These are phyloP conservation scores for Meganola albula DNA, from an alignment of 2,888 invertebrate genomes.

Conservation along the genomic window DNA sequence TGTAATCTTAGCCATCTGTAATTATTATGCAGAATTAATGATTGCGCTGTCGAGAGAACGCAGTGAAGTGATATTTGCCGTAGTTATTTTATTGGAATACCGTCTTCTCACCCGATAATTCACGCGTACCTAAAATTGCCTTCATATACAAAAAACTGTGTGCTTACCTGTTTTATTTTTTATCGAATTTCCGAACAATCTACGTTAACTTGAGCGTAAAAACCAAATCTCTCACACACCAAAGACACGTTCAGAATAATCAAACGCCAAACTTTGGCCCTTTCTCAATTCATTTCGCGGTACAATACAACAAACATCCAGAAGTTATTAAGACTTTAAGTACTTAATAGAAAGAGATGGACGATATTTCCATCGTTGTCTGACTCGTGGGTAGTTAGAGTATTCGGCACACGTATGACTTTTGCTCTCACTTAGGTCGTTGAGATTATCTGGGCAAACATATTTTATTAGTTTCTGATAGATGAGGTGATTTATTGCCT, in stretches of 20 bases:
- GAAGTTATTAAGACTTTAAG: conserved; percentile 32
- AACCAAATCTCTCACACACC: conserved; percentile 6
- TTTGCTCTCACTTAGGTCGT: conserved; percentile 31
- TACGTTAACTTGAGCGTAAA: background rate
- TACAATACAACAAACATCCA: conserved; percentile 33
- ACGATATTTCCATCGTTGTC: conserved; percentile 7
- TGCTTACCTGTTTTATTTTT: too few species aligned
- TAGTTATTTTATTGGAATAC: too few species aligned
- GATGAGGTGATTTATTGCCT: too few species aligned
- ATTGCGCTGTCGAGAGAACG: too few species aligned
- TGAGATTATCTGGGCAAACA: conserved; percentile 21
- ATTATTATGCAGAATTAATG: too few species aligned
- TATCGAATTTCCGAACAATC: background rate
- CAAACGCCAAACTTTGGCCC: conserved; percentile 12
- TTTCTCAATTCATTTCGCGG: conserved; percentile 29
- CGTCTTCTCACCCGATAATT: too few species aligned
- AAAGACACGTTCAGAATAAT: conserved; percentile 16
- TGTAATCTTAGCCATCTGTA: too few species aligned
- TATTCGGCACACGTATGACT: conserved; percentile 33
- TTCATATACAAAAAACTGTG: too few species aligned
- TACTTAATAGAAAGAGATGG: conserved; percentile 18
- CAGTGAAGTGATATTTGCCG: too few species aligned
- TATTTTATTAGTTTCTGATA: too few species aligned
- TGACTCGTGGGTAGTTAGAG: conserved; percentile 18
- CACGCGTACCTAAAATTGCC: too few species aligned